Base-by-base conservation (phyloP, 2,113 vertebrate genomes). In the Mystacornis crossleyi region DNA sequence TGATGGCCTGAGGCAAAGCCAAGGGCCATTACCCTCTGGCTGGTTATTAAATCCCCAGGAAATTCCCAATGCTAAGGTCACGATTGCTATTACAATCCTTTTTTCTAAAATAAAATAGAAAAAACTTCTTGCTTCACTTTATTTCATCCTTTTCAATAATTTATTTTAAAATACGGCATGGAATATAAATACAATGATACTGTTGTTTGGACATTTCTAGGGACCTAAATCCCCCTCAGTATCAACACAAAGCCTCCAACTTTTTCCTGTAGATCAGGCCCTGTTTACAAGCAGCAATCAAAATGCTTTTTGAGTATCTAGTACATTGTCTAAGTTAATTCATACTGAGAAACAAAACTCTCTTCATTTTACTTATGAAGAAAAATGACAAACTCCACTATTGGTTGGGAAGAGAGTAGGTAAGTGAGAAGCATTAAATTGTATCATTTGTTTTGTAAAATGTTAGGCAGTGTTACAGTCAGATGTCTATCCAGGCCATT, bases 11-110 rank as follows among this genome's bases (percentile, higher is more conserved):
- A 96, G 93, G 93, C 92, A 96, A 94, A 96, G 95, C 85, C 55
- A 89, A 93, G 95, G 97, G 90, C 94, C 97, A 97, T 98, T 98
- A 97, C 81, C 95, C 88, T 19, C 33, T 90, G 57, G 33, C 74
- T 86, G 55, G 83, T 95, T 93, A 97, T 97, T 97, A 98, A 97
- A 97, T 97, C 82, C 90, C 73, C 26, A 87, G 40, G 90, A 97
- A 98, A 94, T 97, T 95, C 82, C 87, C 75, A 50, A 54, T 79
- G 61, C 57, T 73, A 84, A 94, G 85, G 91, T 92, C 79, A 90
- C 0, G 0, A 86, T 48, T 83, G 43, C 88, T 90, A 84, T 84
- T 93, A 86, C 14, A 84, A 45, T 57, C 15, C 2, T 48, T 70
- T 83, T 83, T 78, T 40, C 28, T 14, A 38, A 84, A 75, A 23